Base-by-base conservation (phyloP, 1,140 invertebrate genomes). In the Habropoda laboriosa region DNA sequence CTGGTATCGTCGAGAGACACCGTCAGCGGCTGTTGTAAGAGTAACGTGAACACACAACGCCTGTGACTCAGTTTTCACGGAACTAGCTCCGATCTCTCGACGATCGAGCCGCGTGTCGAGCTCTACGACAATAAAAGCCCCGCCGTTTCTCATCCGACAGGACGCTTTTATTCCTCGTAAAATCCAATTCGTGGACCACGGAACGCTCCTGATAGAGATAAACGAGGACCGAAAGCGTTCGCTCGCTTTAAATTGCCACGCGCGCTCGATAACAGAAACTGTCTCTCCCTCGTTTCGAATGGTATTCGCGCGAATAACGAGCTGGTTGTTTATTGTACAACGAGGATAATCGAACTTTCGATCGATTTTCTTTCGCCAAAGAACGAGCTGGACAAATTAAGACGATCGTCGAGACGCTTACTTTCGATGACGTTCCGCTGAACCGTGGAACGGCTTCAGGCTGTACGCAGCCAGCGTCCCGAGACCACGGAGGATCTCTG, bases 401-500 rank as follows among this genome's bases (percentile, higher is more conserved):
- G 32, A 73, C 57, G 27, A 75, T 72, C n/a, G 45, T 8, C 40
- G 13, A n/a, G 1, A 45, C 35, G 35, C 13, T 80, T 72, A 53
- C 58, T 81, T 61, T 55, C 40, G 27, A 57, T 60, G 40, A 53
- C 32, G 45, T 53, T 40, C 35, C 30, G 6, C 47, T 51, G n/a
- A n/a, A n/a, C 32, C 12, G 13, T 47, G n/a, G n/a, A n/a, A 3
- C 13, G 18, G 2, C n/a, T 61, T 40, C 21, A 35, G 21, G 6
- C 30, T 38, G 4, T 67, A 30, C 55, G 35, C 30, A 53, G 38
- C 53, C 51, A 40, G 49, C 61, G 51, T 45, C 27, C 40, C 53
- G 53, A 35, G 51, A 32, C 53, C 58, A 61, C 57, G 71, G 77
- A 75, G 71, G 77, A 87, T 77, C 87, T 90, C 86, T 89, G 89